A percentile compares a stretch with the other conserved stretches of the same genome.
Conservation (phyloP, 1,140 invertebrate genomes). For the Zaprionus tsacasi region DNA sequence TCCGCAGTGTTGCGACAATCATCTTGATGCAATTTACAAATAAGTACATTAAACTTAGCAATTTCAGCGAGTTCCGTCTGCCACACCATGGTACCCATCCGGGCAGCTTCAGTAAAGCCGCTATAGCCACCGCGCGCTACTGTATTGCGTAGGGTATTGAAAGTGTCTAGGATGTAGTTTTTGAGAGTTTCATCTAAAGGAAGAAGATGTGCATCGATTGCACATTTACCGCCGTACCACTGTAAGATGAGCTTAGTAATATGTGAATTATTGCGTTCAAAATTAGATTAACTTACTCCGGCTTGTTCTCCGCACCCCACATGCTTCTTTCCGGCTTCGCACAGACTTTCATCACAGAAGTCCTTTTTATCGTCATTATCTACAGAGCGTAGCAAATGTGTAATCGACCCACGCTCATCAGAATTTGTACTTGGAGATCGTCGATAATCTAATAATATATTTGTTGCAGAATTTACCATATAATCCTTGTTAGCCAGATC, state of each 20-base stretch:
- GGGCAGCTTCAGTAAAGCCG: conserved; percentile 38
- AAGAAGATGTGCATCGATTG: conserved; percentile 25
- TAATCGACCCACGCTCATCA: neutral
- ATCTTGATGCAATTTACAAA: conserved; percentile 46
- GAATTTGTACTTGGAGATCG: no score
- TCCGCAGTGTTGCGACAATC: conserved; percentile 45
- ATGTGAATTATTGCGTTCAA: neutral
- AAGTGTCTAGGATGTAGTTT: neutral
- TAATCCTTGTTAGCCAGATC: no score
- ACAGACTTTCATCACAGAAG: conserved; percentile 3
- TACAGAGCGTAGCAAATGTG: neutral
- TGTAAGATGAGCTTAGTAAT: neutral
- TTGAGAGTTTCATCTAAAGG: neutral
- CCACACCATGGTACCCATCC: conserved; percentile 64
- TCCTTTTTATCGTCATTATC: neutral
- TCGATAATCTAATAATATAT: no score
- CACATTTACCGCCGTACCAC: conserved; percentile 3
- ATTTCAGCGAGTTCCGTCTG: conserved; percentile 55
- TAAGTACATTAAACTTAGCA: conserved; percentile 56
- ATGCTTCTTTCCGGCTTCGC: neutral
- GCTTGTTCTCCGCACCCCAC: neutral
- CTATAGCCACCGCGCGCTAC: conserved; percentile 34
- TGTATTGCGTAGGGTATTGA: conserved; percentile 36
- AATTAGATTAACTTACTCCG: neutral
- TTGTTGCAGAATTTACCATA: neutral